Evolutionary conservation across 1,140 invertebrate species (phyloP), one percentile per base, ranked within the genome.

Genomic region (Neocloeon triangulifer): DNA sequence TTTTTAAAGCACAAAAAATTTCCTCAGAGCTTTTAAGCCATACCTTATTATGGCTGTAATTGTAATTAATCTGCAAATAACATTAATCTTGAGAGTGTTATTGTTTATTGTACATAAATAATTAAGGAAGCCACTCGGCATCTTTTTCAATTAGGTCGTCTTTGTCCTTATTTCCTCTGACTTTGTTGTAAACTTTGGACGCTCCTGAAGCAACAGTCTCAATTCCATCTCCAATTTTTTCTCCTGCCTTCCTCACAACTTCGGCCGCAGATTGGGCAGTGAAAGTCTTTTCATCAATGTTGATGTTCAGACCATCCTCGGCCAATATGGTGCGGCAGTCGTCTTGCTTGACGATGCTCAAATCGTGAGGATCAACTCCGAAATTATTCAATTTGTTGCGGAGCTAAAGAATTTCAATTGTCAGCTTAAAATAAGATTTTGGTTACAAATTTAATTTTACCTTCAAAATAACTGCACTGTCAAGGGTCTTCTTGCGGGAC

Each of bases 281-380:
- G 43, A 82, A 76, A 0, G 78, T 81, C 4, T 73, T 58, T 0
- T 69, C 68, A 38, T 80, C 64, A 26, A 80, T 65, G 41, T 69
- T 67, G 25, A 81, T 67, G 42, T 77, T 67, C 2, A 75, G 52
- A 4, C 63, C 66, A 30, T 63, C 56, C n/a, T 57, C 56, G 8
- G 62, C 56, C 0, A 40, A 47, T 19, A 58, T 49, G 25, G 56
- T 51, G 0, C 64, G 62, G 44, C 77, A 81, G 3, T 64, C 59
- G 2, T 37, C 56, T 45, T 84, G 78, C 4, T 63, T 60, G 25
- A 82, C 67, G 32, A 76, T 67, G 20, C 70, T 75, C 34, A 84
- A 50, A 37, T 76, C 71, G 41, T 60, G 75, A 0, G 74, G 74
- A 47, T 77, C 66, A 0, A 82, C 66, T 9, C 69, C 66, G 39